Conservation (phyloP, 2,113 vertebrate genomes). For the Microcebus ravelobensis region DNA sequence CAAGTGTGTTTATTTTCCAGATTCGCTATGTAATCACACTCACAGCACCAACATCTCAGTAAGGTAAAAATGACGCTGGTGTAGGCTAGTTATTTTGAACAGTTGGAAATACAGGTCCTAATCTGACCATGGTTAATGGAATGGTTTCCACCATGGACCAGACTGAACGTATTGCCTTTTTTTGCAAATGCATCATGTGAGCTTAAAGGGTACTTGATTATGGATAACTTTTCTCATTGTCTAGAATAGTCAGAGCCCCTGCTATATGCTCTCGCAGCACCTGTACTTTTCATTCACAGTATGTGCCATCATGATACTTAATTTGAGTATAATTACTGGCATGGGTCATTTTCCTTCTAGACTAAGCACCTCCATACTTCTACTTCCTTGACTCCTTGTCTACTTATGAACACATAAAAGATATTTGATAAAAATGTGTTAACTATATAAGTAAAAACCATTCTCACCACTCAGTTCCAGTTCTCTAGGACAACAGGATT, state of each 20-base stretch:
- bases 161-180: not conserved
- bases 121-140: not conserved
- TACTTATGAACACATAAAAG: not conserved
- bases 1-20: not conserved
- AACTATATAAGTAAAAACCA: not conserved
- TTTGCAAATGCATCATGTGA: not conserved
- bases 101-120: not conserved
- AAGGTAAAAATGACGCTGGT: not conserved
- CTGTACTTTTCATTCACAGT: not conserved
- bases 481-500: not conserved
- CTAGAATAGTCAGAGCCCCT: not conserved
- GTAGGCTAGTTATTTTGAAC: not conserved
- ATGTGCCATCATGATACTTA: not conserved
- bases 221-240: not conserved
- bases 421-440: not conserved
- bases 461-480: not conserved
- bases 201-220: not conserved
- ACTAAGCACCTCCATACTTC: not conserved
- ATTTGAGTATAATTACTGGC: not conserved
- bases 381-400: not conserved
- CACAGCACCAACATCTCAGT: not conserved
- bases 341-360: not conserved
- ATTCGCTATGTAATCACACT: not conserved
- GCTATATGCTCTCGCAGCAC: not conserved
- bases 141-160: not conserved